Evolutionary conservation across 2,113 vertebrate species (phyloP), one percentile per base, ranked within the genome.

Genomic region (Phodopus roborovskii): DNA sequence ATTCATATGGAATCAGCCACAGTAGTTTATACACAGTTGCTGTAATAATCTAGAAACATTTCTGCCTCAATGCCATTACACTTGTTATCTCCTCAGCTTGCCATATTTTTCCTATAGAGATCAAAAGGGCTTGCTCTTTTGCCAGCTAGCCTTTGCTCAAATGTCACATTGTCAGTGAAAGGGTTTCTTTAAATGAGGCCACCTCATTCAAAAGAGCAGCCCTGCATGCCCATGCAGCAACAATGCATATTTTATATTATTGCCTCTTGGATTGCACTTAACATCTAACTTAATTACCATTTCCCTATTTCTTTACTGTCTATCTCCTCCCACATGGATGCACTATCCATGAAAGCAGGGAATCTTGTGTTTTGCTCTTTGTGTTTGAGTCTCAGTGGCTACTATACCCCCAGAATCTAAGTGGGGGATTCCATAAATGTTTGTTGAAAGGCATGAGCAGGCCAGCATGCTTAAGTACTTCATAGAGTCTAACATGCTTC

Each of bases 131-230:
- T 90, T 36, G 10, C 11, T 90, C 42, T 13, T 45, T 83, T 3
- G 0, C 82, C 24, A 75, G 33, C n/a, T 45, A 94, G 45, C 50
- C 74, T 87, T 92, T 7, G 48, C 45, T 88, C 68, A 87, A 50
- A 92, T 77, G 93, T 45, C 88, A 93, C 68, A 60, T 62, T 95
- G 39, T 87, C 36, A 60, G 60, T 42, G 56, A 96, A 45, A 70
- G 3, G 22, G 56, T 90, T 36, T 68, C 68, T 92, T 91, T 91
- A 78, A 83, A 74, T 74, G 79, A 81, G 45, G 66, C 58, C 17
- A 42, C 58, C 30, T 36, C 50, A 73, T 84, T 89, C 17, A 70
- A 78, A 95, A 74, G 13, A 42, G 22, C 75, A 84, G 48, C 84
- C 13, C 12, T 93, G 78, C 26, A 4, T n/a, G 13, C 13, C 33